Conservation (phyloP, 2,797 vertebrate species). For the Pterois miles region DNA sequence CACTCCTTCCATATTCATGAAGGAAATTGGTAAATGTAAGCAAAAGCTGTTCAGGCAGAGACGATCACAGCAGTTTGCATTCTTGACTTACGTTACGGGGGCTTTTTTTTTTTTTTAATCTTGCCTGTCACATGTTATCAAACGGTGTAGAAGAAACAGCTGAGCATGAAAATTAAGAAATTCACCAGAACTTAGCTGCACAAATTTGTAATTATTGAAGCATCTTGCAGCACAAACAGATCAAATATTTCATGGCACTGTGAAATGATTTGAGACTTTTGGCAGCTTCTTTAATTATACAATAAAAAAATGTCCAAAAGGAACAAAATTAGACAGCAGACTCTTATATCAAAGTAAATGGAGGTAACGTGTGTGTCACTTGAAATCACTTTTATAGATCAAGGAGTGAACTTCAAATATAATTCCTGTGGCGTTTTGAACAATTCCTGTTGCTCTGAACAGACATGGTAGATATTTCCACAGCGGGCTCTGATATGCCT, state of each 20-base stretch:
- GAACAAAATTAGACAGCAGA: constrained; percentile 4
- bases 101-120: too few relatives aligned
- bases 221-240: background rate
- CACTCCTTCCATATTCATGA: constrained; percentile 61
- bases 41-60: constrained; percentile 31
- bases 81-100: background rate
- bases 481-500: background rate
- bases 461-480: background rate
- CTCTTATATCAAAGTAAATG: constrained; percentile 13
- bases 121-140: background rate
- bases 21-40: constrained; percentile 42
- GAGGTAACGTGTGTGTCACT: constrained; percentile 19
- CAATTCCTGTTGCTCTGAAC: background rate
- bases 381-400: constrained; percentile 54
- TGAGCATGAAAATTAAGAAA: background rate
- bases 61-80: constrained; percentile 23
- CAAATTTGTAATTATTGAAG: background rate
- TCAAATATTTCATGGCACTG: background rate
- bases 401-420: constrained; percentile 49
- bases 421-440: background rate
- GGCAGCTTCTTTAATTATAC: background rate
- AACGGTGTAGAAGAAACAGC: background rate
- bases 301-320: background rate
- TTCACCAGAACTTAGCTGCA: background rate
- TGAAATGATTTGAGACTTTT: background rate